Base-by-base conservation (phyloP, 2,888 invertebrate genomes). In the Colletes collaris region DNA sequence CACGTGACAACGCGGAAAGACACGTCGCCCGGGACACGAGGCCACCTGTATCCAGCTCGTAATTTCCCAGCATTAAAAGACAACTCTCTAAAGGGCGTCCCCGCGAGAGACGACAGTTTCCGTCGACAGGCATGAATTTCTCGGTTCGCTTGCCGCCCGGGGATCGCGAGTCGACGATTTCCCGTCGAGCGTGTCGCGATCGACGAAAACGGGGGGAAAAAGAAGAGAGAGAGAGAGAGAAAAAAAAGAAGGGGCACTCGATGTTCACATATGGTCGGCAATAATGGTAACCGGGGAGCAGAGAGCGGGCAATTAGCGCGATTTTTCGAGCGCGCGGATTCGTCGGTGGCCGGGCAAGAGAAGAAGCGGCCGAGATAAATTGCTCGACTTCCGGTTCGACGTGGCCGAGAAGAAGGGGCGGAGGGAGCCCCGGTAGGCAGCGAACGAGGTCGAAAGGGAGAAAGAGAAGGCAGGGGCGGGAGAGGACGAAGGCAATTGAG, bases 401-500 rank as follows among this genome's bases (percentile, higher is more conserved):
- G 68, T 73, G 65, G 73, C 72, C 62, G 76, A 59, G 86, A 74
- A 69, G 86, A 86, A 55, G 66, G 66, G 44, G 10, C 44, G 13
- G 50, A 59, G 63, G 27, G 19, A 27, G 69, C 27, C 19, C 27
- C 19, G 19, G 64, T 64, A 35, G 56, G 77, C 53, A 65, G 76
- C 59, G 79, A 81, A 77, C 70, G 66, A 76, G 76, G 78, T 75
- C 75, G 82, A 67, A 63, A 74, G 72, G 65, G 72, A 62, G 77
- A 60, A 66, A 49, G 65, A 58, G 65, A 52, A 53, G 75, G 60
- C 56, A 73, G 65, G 50, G 55, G 60, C 63, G 56, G 67, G 70
- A 70, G 73, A 68, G 80, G 73, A 67, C 71, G 79, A 78, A 73
- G 81, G 78, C 80, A 87, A 89, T 88, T 85, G 86, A 89, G 85